phyloP scores from a whole-genome alignment of 2,113 vertebrate genomes.

The Cairina moschata region DNA sequence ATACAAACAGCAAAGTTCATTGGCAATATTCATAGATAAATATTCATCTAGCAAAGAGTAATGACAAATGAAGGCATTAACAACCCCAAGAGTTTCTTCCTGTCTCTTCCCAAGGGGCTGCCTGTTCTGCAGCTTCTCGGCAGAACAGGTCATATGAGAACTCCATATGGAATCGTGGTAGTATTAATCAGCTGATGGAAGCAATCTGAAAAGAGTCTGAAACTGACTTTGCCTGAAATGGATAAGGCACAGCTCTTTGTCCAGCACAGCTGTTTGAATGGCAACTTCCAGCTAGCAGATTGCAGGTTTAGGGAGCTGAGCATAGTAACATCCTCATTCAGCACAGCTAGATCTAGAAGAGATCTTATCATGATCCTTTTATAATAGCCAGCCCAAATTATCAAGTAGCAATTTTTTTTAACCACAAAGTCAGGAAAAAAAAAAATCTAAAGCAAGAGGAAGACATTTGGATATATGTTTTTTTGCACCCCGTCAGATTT shows the following conservation, averaged over 20 bases:
- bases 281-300: background rate
- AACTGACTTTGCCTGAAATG: constrained; percentile 18
- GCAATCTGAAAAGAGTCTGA: background rate
- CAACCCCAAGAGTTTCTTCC: background rate
- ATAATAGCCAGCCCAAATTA: background rate
- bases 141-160: background rate
- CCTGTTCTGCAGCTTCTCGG: background rate
- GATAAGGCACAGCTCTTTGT: constrained; percentile 19
- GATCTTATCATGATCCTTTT: rapidly evolving
- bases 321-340: background rate
- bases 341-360: background rate
- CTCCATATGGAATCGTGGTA: background rate
- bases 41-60: background rate
- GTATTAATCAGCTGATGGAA: background rate
- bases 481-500: background rate
- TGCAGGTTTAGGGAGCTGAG: background rate
- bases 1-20: background rate
- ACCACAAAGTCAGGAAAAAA: background rate
- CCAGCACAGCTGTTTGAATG: background rate
- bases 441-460: background rate
- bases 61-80: background rate
- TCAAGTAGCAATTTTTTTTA: background rate
- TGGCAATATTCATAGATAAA: background rate
- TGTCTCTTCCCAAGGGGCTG: background rate
- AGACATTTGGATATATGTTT: background rate